These are phyloP conservation scores for Echeneis naucrates DNA, from an alignment of 2,797 vertebrate species.

Conservation along the genomic window DNA sequence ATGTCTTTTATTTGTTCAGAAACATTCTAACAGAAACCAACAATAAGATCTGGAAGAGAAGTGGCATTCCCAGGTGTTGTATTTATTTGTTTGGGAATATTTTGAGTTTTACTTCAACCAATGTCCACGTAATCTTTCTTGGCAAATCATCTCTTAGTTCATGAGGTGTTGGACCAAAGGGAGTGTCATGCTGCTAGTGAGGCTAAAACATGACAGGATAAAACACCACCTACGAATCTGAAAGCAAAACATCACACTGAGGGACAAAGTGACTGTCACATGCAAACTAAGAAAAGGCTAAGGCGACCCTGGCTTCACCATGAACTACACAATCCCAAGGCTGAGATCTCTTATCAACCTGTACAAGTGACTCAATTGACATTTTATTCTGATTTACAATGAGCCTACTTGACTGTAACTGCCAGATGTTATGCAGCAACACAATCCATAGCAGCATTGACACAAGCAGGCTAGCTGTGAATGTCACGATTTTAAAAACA, in stretches of 20 bases:
- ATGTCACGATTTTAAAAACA: constrained; percentile 42
- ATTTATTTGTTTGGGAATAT: neutral
- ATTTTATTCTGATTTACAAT: neutral
- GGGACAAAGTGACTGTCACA: neutral
- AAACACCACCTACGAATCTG: neutral
- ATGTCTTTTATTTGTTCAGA: neutral
- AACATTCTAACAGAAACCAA: neutral
- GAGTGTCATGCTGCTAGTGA: neutral
- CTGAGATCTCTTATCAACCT: constrained; percentile 8
- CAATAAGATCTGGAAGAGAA: neutral
- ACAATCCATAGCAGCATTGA: constrained; percentile 8
- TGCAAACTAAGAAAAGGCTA: too few species aligned
- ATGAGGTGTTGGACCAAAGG: neutral
- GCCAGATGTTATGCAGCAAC: constrained; percentile 8
- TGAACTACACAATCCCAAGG: neutral
- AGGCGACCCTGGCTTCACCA: too few species aligned
- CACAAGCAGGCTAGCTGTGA: constrained; percentile 13
- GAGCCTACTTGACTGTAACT: constrained; percentile 3
- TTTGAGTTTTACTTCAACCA: neutral
- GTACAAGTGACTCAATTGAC: neutral
- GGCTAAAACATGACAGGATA: neutral
- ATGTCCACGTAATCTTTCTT: too few species aligned
- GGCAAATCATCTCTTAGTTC: too few species aligned
- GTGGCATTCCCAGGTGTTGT: neutral
- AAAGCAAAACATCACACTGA: neutral